Evolutionary conservation across 2,888 invertebrate species (phyloP), one percentile per base, ranked within the genome.

Genomic region (Melikaiella ostensackeni): DNA sequence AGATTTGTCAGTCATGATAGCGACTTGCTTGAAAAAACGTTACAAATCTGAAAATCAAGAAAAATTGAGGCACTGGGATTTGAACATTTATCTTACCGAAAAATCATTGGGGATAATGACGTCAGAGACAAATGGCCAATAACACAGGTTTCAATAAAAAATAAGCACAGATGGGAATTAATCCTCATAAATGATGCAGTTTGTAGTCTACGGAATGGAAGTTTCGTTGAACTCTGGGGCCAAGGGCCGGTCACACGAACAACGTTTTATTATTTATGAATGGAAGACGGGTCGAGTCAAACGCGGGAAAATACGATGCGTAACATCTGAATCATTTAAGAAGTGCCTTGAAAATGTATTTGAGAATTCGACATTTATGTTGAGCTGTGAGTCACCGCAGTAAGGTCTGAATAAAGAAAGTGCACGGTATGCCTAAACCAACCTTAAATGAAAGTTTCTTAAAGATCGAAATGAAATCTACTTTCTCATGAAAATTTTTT

Each of bases 301-400:
- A 77, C 66, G 70, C 59, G 61, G 64, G 46, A 73, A 80, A 76
- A 76, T 76, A 75, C 78, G 75, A 76, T 46, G 42, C 77, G 50
- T 16, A 62, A 38, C 9, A 35, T 62, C 55, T 78, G 80, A 78
- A 78, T 78, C 76, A 80, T 80, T 80, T 63, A 77, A 77, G 55
- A 80, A 80, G 70, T 19, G 7, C n/a, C 42, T 50, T 50, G 50
- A 46, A 70, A 70, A 70, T 50, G 30, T 70, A 70, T 70, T 50
- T 70, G 2, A 9, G 73, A 74, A 76, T 79, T 76, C 74, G 64
- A 75, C 75, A 75, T 77, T 70, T 74, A 19, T 62, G 9, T 35
- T 66, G 27, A 75, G 63, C 42, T 62, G 70, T 78, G 61, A 33
- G 24, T 21, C 66, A 64, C 70, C 61, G 0, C 8, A 50, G 50